Conservation (phyloP, 2,113 vertebrate genomes). For the Aramus guarauna region DNA sequence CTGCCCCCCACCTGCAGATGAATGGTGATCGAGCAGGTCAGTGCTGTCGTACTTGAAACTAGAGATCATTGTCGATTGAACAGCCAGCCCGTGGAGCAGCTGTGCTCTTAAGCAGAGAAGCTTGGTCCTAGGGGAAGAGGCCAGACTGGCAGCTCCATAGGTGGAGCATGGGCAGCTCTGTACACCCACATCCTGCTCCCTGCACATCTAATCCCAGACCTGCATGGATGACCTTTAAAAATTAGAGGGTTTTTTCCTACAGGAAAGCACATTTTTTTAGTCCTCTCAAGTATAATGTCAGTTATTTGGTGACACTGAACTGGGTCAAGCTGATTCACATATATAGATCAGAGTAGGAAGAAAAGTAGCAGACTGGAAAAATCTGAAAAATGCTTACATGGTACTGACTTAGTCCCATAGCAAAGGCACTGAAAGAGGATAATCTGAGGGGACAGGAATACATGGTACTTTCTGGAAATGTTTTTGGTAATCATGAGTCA, state of each 20-base stretch:
- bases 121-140: not conserved
- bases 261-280: not conserved
- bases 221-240: slow-evolving; percentile 22
- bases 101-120: not conserved
- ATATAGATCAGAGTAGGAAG: not conserved
- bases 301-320: not conserved
- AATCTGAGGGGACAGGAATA: not conserved
- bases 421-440: not conserved
- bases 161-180: not conserved
- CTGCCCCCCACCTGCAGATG: slow-evolving; percentile 64
- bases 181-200: not conserved
- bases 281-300: not conserved
- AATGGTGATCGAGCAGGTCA: slow-evolving; percentile 15
- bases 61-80: not conserved
- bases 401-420: not conserved
- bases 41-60: slow-evolving; percentile 71
- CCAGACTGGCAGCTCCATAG: not conserved
- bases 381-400: not conserved
- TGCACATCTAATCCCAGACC: not conserved
- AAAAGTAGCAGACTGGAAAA: not conserved
- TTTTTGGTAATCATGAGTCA: not conserved
- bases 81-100: not conserved
- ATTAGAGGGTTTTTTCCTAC: not conserved
- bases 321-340: not conserved
- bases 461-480: not conserved